Conservation (phyloP, 2,797 vertebrate species). For the Carcharodon carcharias region DNA sequence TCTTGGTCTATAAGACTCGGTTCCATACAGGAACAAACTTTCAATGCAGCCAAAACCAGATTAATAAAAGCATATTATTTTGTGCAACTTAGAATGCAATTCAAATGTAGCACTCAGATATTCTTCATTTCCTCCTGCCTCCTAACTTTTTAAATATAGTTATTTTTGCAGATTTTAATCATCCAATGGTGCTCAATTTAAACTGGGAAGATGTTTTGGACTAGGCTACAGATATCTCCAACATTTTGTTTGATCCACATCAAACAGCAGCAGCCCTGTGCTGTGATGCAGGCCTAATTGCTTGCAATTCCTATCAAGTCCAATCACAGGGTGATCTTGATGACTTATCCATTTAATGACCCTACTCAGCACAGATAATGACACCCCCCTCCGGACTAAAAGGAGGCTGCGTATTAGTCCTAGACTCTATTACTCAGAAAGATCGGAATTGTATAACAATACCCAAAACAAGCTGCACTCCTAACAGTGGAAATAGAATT, state of each 20-base stretch:
- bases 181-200: neutral
- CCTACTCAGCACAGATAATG: neutral
- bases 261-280: neutral
- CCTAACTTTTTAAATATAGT: neutral
- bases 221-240: neutral
- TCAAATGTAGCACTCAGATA: neutral
- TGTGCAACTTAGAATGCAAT: neutral
- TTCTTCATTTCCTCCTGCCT: neutral
- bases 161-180: neutral
- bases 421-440: neutral
- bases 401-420: neutral
- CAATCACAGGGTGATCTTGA: neutral
- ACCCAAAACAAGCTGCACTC: neutral
- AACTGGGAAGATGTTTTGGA: neutral
- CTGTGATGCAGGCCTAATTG: neutral
- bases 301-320: neutral
- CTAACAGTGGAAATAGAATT: neutral
- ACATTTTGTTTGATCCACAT: neutral
- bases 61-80: neutral
- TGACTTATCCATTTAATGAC: neutral
- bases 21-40: neutral
- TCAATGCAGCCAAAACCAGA: neutral
- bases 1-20: neutral
- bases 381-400: too few relatives aligned
- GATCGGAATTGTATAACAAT: neutral